These are phyloP conservation scores for Adoxophyes honmai DNA, from an alignment of 1,140 invertebrate species.

Conservation along the genomic window DNA sequence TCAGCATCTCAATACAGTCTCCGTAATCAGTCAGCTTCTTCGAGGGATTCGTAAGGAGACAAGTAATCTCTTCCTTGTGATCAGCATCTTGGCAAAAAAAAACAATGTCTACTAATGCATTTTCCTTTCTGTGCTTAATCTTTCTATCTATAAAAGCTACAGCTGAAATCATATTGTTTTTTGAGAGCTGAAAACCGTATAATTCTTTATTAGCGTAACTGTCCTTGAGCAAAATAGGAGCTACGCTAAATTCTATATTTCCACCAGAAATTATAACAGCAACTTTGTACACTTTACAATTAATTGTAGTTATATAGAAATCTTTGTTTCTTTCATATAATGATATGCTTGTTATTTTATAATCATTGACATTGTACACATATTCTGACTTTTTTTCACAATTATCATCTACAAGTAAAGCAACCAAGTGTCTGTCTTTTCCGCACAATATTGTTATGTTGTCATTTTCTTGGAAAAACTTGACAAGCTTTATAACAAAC, in stretches of 20 bases:
- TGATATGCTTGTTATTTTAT: conserved; percentile 44
- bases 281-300: conserved; percentile 47
- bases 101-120: conserved; percentile 36
- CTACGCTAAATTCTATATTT: conserved; percentile 29
- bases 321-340: conserved; percentile 23
- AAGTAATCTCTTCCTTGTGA: conserved; percentile 24
- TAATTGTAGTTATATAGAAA: conserved; percentile 43
- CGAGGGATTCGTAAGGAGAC: conserved; percentile 43
- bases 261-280: conserved; percentile 22
- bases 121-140: conserved; percentile 41
- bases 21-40: conserved; percentile 47
- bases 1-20: conserved; percentile 53
- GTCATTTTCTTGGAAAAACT: conserved; percentile 30
- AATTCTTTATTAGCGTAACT: conserved; percentile 38
- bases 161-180: conserved; percentile 36
- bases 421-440: conserved; percentile 57
- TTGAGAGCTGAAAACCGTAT: conserved; percentile 36
- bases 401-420: conserved; percentile 42
- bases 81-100: conserved; percentile 28
- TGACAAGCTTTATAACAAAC: conserved; percentile 39
- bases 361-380: conserved; percentile 49
- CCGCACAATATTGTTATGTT: conserved; percentile 42
- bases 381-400: conserved; percentile 39
- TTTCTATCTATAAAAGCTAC: conserved; percentile 39
- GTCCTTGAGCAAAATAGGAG: conserved; percentile 37